phyloP scores from a whole-genome alignment of 2,888 invertebrate species.

The Eristalinus aeneus region DNA sequence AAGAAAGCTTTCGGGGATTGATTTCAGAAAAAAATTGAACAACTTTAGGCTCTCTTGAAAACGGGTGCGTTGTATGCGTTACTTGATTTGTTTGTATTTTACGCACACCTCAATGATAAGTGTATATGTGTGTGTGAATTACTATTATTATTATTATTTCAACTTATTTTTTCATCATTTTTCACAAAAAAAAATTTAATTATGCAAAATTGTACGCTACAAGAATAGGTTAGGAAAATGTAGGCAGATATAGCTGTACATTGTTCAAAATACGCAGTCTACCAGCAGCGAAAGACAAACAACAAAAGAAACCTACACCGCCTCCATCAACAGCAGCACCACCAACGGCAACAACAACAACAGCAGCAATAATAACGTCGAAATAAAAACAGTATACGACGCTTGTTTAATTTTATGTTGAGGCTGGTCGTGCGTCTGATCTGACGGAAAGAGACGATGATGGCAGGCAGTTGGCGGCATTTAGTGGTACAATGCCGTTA shows the following conservation, averaged over 20 bases:
- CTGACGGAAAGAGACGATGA: slow-evolving; percentile 12
- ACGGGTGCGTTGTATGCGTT: slow-evolving; percentile 8
- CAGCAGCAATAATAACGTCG: slow-evolving; percentile 27
- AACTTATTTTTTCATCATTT: too few relatives aligned
- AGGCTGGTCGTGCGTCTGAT: slow-evolving; percentile 68
- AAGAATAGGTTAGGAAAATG: slow-evolving; percentile 36
- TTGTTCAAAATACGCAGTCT: background rate
- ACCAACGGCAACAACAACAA: slow-evolving; percentile 26
- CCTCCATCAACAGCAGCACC: slow-evolving; percentile 18
- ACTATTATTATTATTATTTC: background rate
- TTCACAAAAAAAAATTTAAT: background rate
- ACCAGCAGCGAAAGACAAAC: background rate
- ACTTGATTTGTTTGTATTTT: background rate
- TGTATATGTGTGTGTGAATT: background rate
- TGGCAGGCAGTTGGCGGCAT: background rate
- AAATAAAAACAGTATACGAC: slow-evolving; percentile 53
- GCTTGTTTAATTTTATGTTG: slow-evolving; percentile 67
- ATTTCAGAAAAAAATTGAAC: slow-evolving; percentile 8
- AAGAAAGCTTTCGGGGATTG: background rate
- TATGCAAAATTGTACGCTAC: background rate
- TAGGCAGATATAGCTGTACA: slow-evolving; percentile 44
- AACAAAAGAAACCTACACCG: slow-evolving; percentile 30
- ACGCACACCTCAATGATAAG: background rate
- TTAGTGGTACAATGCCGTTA: slow-evolving; percentile 21
- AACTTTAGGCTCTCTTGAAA: background rate